Evolutionary conservation across 1,140 invertebrate genomes (phyloP).

Genomic region (Drosophila sp.): DNA sequence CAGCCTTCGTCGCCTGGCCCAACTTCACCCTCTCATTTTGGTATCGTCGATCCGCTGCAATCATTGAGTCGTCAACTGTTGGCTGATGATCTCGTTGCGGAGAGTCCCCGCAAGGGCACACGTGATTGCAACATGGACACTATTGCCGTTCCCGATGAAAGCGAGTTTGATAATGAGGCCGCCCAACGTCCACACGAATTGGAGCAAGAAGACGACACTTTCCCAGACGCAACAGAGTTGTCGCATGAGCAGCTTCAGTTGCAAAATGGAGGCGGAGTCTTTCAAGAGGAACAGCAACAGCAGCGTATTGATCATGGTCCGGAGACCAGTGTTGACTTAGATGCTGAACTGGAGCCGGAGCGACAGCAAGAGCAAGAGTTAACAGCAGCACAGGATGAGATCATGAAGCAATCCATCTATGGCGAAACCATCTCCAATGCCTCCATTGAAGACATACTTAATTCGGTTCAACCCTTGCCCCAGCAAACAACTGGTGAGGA

Average conservation of each 20-base stretch:
- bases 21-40: not conserved
- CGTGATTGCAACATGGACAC: constrained; percentile 66
- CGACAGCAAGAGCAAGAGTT: constrained; percentile 10
- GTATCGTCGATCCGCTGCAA: constrained; percentile 21
- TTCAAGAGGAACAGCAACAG: constrained; percentile 33
- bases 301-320: constrained; percentile 70
- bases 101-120: constrained; percentile 75
- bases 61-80: constrained; percentile 56
- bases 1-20: constrained; percentile 68
- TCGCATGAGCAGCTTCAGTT: constrained; percentile 19
- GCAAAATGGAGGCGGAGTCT: constrained; percentile 21
- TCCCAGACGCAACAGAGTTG: constrained; percentile 20
- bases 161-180: constrained; percentile 72
- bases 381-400: constrained; percentile 38
- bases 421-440: constrained; percentile 45
- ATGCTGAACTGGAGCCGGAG: constrained; percentile 45
- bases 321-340: constrained; percentile 75
- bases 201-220: constrained; percentile 64
- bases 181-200: constrained; percentile 72
- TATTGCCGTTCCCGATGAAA: constrained; percentile 69
- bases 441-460: constrained; percentile 76
- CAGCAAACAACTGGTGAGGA: constrained; percentile 40
- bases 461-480: constrained; percentile 76
- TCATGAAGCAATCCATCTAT: constrained; percentile 74
- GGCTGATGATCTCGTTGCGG: constrained; percentile 69